Conservation (phyloP, 2,113 vertebrate genomes). For the Pholis gunnellus region DNA sequence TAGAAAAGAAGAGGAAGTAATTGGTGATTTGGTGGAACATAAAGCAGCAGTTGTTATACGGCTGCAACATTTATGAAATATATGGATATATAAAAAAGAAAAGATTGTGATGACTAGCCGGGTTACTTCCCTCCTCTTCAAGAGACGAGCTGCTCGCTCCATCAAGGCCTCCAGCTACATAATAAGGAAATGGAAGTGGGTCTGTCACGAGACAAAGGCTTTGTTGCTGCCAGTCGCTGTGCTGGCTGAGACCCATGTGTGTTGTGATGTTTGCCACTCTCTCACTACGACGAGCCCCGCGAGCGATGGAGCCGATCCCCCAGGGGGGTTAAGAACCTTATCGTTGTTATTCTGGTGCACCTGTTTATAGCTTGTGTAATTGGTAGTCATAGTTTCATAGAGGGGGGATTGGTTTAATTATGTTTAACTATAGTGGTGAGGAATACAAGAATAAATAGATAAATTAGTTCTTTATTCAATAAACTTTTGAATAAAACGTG, state of each 20-base stretch:
- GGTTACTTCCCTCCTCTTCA: conserved; percentile 1
- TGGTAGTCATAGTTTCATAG: not conserved
- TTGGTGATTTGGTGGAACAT: not conserved
- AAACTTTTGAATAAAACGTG: not conserved
- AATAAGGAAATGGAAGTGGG: conserved; percentile 87
- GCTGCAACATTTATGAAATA: not conserved
- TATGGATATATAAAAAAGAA: not conserved
- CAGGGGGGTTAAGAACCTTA: not conserved
- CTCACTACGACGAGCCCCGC: not conserved
- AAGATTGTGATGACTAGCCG: not conserved
- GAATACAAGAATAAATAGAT: not conserved
- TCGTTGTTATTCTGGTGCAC: conserved; percentile 10
- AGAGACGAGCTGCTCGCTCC: conserved; percentile 34
- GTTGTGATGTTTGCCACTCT: conserved; percentile 53
- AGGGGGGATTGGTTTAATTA: not conserved
- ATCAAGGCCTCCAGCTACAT: conserved; percentile 79
- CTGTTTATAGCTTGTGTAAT: conserved; percentile 14
- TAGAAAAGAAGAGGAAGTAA: not conserved
- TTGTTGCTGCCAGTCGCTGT: conserved; percentile 71
- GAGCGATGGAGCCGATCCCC: not conserved
- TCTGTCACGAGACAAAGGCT: conserved; percentile 81
- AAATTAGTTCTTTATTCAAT: not conserved
- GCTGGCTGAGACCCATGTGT: conserved; percentile 75
- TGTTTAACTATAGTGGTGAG: not conserved
- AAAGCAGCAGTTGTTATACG: not conserved